These are phyloP conservation scores for Parasteatoda lunata DNA, from an alignment of 2,888 invertebrate species.

Conservation along the genomic window DNA sequence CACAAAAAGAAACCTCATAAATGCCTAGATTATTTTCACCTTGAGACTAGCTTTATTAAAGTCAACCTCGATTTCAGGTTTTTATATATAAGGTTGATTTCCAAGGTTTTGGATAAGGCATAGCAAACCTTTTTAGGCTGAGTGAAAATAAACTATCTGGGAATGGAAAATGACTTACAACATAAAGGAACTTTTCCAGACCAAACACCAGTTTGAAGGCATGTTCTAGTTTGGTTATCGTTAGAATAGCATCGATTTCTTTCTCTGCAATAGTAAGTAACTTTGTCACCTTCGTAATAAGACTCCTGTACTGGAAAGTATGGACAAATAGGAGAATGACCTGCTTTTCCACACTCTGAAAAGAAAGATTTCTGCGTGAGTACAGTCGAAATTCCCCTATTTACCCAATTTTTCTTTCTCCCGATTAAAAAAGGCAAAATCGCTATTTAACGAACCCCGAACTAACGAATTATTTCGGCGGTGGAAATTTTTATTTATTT, in stretches of 20 bases:
- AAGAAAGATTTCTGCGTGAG: neutral
- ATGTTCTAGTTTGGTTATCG: neutral
- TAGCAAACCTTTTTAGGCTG: neutral
- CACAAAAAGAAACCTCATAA: neutral
- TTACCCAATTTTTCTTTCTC: neutral
- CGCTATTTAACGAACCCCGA: too few species aligned
- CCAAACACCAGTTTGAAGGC: constrained; percentile 43
- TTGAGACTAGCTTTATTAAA: too few species aligned
- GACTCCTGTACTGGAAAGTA: neutral
- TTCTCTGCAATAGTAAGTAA: neutral
- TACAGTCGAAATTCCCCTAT: neutral
- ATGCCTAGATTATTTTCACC: too few species aligned
- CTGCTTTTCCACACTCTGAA: constrained; percentile 31
- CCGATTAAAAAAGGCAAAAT: too few species aligned
- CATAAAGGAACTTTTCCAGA: constrained; percentile 43
- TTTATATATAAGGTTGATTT: too few species aligned
- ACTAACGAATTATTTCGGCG: too few species aligned
- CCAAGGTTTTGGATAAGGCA: too few species aligned
- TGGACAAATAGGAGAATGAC: constrained; percentile 4
- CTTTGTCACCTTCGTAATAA: neutral
- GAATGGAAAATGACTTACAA: constrained; percentile 26
- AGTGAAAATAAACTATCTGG: neutral
- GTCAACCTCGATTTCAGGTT: too few species aligned
- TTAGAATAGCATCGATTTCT: neutral
- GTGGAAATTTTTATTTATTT: too few species aligned